Evolutionary conservation across 2,888 invertebrate genomes (phyloP).

Genomic region (Sialis lutaria): DNA sequence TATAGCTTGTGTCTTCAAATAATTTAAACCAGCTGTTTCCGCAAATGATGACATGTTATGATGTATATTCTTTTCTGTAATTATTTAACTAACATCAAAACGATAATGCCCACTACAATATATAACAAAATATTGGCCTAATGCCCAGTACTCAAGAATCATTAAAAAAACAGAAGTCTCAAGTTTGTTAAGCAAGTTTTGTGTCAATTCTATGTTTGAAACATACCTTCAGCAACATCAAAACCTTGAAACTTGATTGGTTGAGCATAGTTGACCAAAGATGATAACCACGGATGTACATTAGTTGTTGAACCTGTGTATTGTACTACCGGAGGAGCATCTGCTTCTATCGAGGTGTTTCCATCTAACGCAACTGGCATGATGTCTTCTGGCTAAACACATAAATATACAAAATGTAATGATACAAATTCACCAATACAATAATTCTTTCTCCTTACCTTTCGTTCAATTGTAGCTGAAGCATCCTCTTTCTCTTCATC

Average conservation of each 20-base stretch:
- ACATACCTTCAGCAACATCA: slow-evolving; percentile 85
- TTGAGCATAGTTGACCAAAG: slow-evolving; percentile 99
- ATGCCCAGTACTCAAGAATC: not conserved
- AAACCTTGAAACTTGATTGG: slow-evolving; percentile 98
- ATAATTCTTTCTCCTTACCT: no score
- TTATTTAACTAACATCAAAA: not conserved
- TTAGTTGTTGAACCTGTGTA: slow-evolving; percentile 97
- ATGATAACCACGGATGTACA: slow-evolving; percentile 96
- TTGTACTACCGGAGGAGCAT: slow-evolving; percentile 48
- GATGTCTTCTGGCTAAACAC: slow-evolving; percentile 28
- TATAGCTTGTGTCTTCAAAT: slow-evolving; percentile 87
- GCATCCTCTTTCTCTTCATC: slow-evolving; percentile 83
- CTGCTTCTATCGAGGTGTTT: slow-evolving; percentile 27
- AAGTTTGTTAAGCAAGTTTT: slow-evolving; percentile 3
- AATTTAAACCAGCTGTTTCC: slow-evolving; percentile 91
- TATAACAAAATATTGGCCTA: not conserved
- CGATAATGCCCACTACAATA: not conserved
- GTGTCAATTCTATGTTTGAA: slow-evolving; percentile 9
- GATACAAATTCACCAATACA: no score
- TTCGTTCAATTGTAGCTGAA: slow-evolving; percentile 29
- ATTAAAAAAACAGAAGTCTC: no score
- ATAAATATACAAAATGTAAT: not conserved
- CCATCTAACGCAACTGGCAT: slow-evolving; percentile 41
- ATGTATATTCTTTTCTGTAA: slow-evolving; percentile 78
- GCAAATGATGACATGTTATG: slow-evolving; percentile 99